Evolutionary conservation across 2,888 invertebrate species (phyloP), one percentile per base, ranked within the genome.

Genomic region (Cantharis lateralis): DNA sequence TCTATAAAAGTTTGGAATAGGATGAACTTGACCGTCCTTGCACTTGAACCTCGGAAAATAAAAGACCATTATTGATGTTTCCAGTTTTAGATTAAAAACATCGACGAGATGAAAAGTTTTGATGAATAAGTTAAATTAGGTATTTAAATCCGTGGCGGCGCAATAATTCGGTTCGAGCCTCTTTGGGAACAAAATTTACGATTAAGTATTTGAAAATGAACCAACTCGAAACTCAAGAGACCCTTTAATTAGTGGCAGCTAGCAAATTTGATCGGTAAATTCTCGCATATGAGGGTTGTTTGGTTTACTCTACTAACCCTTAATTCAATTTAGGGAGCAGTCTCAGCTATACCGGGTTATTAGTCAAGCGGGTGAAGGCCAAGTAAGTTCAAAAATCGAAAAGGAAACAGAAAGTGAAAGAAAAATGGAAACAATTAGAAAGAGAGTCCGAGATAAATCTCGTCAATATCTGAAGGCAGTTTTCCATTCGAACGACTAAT

Each of bases 291-390:
- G n/a, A 48, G 48, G n/a, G 48, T 48, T 48, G 48, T n/a, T 48
- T 48, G 48, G 48, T 48, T n/a, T n/a, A 48, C 48, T 48, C 48
- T 48, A 48, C 48, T 48, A 48, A 32, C 66, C 74, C 71, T 32
- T 71, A 72, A 75, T 75, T 72, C 71, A 71, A 75, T 75, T 75
- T 72, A 72, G 68, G 63, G 68, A 62, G 68, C 75, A 68, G 68
- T 72, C 75, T 75, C 15, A 68, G 26, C 48, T 48, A 48, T n/a
- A 48, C 48, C n/a, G 48, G 48, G 48, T 48, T 48, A 48, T 48
- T 48, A 48, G 48, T 48, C n/a, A 48, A 48, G n/a, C n/a, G 9
- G 48, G n/a, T 48, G 48, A 48, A 48, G 48, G 48, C 1, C 48
- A n/a, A n/a, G n/a, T 48, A 48, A 1, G 48, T 24, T 24, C 20